A percentile compares a stretch with the other conserved stretches of the same genome.
phyloP scores from a whole-genome alignment of 1,140 invertebrate genomes.

The Diachasma alloeum region DNA sequence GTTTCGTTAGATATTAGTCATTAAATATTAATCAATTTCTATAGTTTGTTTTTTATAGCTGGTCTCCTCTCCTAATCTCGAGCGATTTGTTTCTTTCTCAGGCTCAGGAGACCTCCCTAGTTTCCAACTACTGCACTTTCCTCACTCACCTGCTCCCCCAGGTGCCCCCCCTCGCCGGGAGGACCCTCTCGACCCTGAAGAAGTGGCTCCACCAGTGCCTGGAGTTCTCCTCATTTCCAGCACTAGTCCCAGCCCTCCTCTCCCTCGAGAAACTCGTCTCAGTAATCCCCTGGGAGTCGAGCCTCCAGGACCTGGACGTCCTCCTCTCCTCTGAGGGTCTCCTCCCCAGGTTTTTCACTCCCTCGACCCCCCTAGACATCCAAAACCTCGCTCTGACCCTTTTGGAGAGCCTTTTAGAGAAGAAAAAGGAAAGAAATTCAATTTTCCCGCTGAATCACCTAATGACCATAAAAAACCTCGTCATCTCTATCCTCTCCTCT shows the following conservation, averaged over 20 bases:
- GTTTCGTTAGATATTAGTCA: too few relatives aligned
- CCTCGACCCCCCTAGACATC: neutral
- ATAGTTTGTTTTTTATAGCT: too few relatives aligned
- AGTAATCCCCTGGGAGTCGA: too few relatives aligned
- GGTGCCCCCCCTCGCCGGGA: neutral
- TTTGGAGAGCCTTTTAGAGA: neutral
- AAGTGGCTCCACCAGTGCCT: neutral
- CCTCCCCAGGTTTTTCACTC: neutral
- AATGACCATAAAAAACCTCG: neutral
- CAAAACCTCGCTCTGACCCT: neutral
- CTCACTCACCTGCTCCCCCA: neutral
- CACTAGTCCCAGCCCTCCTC: neutral
- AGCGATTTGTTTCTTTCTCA: neutral
- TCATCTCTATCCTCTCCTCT: neutral
- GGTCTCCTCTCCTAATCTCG: too few relatives aligned
- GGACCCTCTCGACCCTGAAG: neutral
- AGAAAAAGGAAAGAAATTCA: neutral
- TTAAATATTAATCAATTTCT: too few relatives aligned
- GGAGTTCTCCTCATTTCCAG: neutral
- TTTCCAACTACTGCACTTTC: neutral
- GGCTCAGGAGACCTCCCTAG: neutral
- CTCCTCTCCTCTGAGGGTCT: neutral
- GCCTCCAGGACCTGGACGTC: neutral
- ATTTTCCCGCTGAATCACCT: neutral
- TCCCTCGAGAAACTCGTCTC: neutral